Evolutionary conservation across 2,888 invertebrate species (phyloP).

Genomic region (Drosophila atripex): DNA sequence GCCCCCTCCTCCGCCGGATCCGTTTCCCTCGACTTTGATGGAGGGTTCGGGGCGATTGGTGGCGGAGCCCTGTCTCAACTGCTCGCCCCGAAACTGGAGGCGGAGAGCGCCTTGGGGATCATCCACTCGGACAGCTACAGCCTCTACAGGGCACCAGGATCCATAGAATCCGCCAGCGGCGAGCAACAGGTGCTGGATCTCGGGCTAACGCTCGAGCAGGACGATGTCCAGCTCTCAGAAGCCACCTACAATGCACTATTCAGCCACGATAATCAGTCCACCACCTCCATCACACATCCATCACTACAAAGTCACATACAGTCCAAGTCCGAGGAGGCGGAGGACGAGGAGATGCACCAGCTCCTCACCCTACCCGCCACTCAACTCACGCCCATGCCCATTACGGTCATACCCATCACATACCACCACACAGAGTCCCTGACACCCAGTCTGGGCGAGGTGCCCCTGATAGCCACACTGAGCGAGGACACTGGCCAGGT

Average conservation of each 20-base stretch:
- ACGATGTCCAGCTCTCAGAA: conserved; percentile 60
- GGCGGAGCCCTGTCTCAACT: conserved; percentile 54
- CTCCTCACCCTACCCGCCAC: conserved; percentile 48
- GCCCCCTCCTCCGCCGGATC: conserved; percentile 47
- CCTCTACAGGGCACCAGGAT: conserved; percentile 38
- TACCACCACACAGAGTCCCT: conserved; percentile 43
- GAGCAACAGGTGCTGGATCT: conserved; percentile 82
- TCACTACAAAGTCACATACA: conserved; percentile 30
- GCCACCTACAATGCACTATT: conserved; percentile 63
- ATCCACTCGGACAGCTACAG: conserved; percentile 47
- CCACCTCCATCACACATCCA: conserved; percentile 18
- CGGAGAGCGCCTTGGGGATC: conserved; percentile 23
- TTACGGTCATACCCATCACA: conserved; percentile 53
- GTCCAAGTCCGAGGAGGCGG: conserved; percentile 16
- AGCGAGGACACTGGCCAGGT: conserved; percentile 37
- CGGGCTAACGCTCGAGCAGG: conserved; percentile 71
- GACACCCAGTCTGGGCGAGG: conserved; percentile 20
- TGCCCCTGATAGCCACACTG: conserved; percentile 52
- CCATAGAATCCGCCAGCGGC: conserved; percentile 37
- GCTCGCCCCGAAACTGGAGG: conserved; percentile 55
- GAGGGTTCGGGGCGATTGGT: conserved; percentile 41
- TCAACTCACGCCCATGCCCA: conserved; percentile 45
- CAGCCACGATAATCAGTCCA: conserved; percentile 21
- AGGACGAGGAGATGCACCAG: conserved; percentile 21
- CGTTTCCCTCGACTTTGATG: conserved; percentile 45